Percentiles rank a stretch among this genome's conserved stretches.
Conservation (phyloP, 2,797 vertebrate genomes). For the Yasuhikotakia modesta region DNA sequence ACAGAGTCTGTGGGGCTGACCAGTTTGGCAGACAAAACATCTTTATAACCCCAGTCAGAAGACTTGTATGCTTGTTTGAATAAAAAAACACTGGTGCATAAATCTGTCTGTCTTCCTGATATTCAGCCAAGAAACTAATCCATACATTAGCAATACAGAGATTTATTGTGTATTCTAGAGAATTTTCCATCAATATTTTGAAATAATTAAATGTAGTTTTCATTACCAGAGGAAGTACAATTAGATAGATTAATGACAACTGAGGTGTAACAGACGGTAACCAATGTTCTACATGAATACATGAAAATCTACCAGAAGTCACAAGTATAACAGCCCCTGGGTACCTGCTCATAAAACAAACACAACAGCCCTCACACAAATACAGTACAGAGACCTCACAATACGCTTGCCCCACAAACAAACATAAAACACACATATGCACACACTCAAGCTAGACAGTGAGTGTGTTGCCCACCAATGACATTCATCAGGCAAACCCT, state of each 20-base stretch:
- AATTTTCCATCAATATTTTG: not conserved
- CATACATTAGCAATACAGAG: no score
- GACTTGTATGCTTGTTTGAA: no score
- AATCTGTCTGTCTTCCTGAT: no score
- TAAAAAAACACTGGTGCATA: no score
- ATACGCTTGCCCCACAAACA: conserved; percentile 8
- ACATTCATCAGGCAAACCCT: conserved; percentile 25
- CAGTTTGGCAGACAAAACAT: no score
- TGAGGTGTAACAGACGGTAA: conserved; percentile 18
- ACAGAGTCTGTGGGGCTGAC: not conserved
- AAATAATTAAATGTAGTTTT: conserved; percentile 24
- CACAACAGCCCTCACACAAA: not conserved
- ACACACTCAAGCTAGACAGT: conserved; percentile 2
- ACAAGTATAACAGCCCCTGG: not conserved
- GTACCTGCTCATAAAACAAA: not conserved
- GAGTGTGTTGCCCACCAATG: conserved; percentile 10
- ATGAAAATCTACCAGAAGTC: not conserved
- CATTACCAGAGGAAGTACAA: conserved; percentile 2
- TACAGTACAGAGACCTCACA: not conserved
- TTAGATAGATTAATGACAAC: conserved; percentile 20
- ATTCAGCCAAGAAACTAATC: no score
- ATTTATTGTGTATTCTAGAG: no score
- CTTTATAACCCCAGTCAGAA: not conserved
- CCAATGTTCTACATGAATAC: conserved; percentile 5
- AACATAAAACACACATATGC: no score